Evolutionary conservation across 2,888 invertebrate genomes (phyloP), one percentile per base, ranked within the genome.

Genomic region (Elysia crispata): DNA sequence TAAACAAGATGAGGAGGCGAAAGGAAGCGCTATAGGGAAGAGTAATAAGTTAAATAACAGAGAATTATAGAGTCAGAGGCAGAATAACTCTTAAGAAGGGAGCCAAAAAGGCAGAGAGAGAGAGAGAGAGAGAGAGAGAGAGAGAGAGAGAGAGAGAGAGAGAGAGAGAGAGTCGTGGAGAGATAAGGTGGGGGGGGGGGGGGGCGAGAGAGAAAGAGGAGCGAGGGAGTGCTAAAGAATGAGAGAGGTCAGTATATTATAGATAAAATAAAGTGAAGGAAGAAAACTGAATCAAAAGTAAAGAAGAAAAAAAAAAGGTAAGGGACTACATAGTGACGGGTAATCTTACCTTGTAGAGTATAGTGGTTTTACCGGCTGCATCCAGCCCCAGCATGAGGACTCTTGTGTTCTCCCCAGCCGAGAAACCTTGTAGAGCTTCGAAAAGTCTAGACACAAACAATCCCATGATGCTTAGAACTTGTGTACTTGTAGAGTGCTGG

Each of bases 341-440:
- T n/a, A 60, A 5, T 15, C 60, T 30, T 69, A 80, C 80, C 75
- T 77, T 82, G 75, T 82, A 82, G n/a, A 82, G 66, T 41, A 82
- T 80, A 1, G 80, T 82, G 5, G 82, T 82, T 33, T 82, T 82
- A 0, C 82, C 82, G 20, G 82, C 80, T 15, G 80, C 77, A 20
- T 82, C 82, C 54, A 82, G 70, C 11, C 82, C 82, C 25, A 82
- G 41, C 80, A 82, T 62, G 0, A 82, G 76, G 54, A 82, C 72
- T n/a, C 80, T 31, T 0, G 76, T 72, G 28, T 30, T 64, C n/a
- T 28, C 31, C 1, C 73, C 74, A 11, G 77, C 33, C 23, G 77
- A 74, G 49, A 83, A 81, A 41, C 66, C 77, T 20, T 31, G n/a
- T 11, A 79, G 41, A 20, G 74, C 79, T 18, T 76, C 67, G 33